phyloP scores from a whole-genome alignment of 92 coral and sea anemone genomes.

The Zoanthus solanderi region DNA sequence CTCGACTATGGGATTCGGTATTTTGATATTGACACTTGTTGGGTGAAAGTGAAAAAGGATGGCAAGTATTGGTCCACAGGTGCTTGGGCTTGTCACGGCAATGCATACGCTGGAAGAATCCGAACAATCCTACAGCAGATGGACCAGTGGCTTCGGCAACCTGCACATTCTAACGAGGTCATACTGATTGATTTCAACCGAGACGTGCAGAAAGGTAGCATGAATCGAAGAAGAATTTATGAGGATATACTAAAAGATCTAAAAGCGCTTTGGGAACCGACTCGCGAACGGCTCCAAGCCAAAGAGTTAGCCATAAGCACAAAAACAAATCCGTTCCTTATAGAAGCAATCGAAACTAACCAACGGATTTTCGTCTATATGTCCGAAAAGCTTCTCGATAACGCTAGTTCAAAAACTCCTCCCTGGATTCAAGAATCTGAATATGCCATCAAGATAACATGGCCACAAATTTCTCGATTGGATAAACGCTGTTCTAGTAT shows the following conservation, averaged over 20 bases:
- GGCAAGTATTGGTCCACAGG: constrained; percentile 51
- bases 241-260: constrained; percentile 44
- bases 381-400: constrained; percentile 34
- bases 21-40: constrained; percentile 75
- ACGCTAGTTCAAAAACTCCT: not conserved
- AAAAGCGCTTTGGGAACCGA: constrained; percentile 60
- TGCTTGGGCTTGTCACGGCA: constrained; percentile 60
- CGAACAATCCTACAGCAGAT: constrained; percentile 58
- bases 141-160: constrained; percentile 63
- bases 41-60: constrained; percentile 10
- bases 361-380: constrained; percentile 66
- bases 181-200: constrained; percentile 64
- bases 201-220: constrained; percentile 43
- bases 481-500: constrained; percentile 52
- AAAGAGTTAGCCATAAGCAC: constrained; percentile 47
- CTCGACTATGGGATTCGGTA: constrained; percentile 70
- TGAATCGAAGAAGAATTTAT: constrained; percentile 39
- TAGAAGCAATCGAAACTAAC: constrained; percentile 54
- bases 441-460: constrained; percentile 53
- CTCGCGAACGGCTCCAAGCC: not conserved
- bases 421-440: constrained; percentile 53
- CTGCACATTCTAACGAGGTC: constrained; percentile 61
- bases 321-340: constrained; percentile 55
- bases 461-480: constrained; percentile 41
- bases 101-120: constrained; percentile 66